These are phyloP conservation scores for Himalopsyche kuldschensis DNA, from an alignment of 2,888 invertebrate species.

Conservation along the genomic window DNA sequence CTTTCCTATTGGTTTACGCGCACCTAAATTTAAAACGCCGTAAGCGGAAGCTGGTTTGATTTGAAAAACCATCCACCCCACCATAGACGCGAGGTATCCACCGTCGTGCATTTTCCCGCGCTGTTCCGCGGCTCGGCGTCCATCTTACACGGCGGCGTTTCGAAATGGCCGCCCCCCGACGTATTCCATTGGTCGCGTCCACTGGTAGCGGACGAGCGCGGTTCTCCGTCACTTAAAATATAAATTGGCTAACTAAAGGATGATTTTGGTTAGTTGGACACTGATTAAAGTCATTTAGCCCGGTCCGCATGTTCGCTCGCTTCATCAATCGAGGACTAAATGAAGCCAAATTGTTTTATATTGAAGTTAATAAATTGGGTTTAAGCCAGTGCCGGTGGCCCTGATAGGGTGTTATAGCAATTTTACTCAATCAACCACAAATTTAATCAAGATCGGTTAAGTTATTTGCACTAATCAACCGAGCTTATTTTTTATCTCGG, in stretches of 20 bases:
- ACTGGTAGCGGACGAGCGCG: conserved; percentile 38
- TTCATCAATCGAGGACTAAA: conserved; percentile 51
- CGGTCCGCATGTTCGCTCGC: conserved; percentile 57
- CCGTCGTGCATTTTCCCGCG: conserved; percentile 43
- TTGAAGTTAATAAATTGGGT: conserved; percentile 43
- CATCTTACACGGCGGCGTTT: not conserved
- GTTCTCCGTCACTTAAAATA: conserved; percentile 46
- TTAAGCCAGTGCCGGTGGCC: conserved; percentile 35
- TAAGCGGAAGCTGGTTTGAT: conserved; percentile 24
- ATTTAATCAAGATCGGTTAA: conserved; percentile 40
- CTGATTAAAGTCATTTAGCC: conserved; percentile 63
- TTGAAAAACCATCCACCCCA: not conserved
- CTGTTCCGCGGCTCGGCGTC: not conserved
- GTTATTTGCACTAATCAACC: conserved; percentile 40
- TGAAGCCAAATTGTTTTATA: conserved; percentile 60
- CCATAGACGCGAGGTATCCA: not conserved
- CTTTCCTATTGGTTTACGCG: conserved; percentile 43
- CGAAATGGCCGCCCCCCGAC: not conserved
- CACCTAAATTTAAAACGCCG: conserved; percentile 37
- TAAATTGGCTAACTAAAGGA: conserved; percentile 62
- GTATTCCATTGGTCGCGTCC: conserved; percentile 13
- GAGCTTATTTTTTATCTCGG: conserved; percentile 16
- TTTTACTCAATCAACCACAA: conserved; percentile 41
- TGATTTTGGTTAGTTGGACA: conserved; percentile 63
- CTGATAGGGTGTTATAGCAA: conserved; percentile 41